Conservation (phyloP, 2,888 invertebrate genomes). For the Notodromas monacha region DNA sequence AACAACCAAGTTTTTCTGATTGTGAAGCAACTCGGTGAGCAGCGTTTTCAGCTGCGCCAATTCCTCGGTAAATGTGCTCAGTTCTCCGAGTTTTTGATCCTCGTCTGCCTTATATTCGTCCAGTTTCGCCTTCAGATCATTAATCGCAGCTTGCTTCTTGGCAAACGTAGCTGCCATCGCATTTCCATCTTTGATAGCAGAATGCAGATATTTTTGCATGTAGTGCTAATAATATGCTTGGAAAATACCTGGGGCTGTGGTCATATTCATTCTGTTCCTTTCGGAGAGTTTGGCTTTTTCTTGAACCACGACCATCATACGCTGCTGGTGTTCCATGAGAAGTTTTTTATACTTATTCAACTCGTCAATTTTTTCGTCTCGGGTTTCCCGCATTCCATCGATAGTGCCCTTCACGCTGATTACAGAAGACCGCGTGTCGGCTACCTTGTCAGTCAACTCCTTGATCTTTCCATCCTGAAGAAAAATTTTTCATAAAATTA, state of each 20-base stretch:
- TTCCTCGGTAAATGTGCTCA: background rate
- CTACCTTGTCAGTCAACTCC: slow-evolving; percentile 43
- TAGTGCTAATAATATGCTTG: too few species aligned
- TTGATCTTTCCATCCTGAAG: slow-evolving; percentile 39
- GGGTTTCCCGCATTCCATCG: slow-evolving; percentile 63
- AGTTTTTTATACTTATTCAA: slow-evolving; percentile 46
- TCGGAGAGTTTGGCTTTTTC: slow-evolving; percentile 24
- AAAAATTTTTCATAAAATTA: too few species aligned
- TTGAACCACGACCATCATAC: slow-evolving; percentile 29
- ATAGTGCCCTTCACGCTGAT: slow-evolving; percentile 76
- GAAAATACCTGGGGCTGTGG: background rate
- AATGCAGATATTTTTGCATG: too few species aligned
- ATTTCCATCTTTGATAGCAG: background rate
- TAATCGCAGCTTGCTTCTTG: slow-evolving; percentile 37
- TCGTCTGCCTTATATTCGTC: slow-evolving; percentile 27
- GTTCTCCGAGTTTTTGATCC: slow-evolving; percentile 7
- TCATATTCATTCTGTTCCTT: background rate
- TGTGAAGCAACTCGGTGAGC: background rate
- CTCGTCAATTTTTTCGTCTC: slow-evolving; percentile 60
- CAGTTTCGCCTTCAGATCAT: slow-evolving; percentile 32
- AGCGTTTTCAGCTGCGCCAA: background rate
- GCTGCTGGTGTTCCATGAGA: slow-evolving; percentile 49
- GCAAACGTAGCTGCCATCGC: slow-evolving; percentile 30
- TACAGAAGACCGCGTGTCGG: slow-evolving; percentile 49
- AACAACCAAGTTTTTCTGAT: background rate